These are phyloP conservation scores for Tetragonula clypearis DNA, from an alignment of 1,140 invertebrate genomes.

Conservation along the genomic window DNA sequence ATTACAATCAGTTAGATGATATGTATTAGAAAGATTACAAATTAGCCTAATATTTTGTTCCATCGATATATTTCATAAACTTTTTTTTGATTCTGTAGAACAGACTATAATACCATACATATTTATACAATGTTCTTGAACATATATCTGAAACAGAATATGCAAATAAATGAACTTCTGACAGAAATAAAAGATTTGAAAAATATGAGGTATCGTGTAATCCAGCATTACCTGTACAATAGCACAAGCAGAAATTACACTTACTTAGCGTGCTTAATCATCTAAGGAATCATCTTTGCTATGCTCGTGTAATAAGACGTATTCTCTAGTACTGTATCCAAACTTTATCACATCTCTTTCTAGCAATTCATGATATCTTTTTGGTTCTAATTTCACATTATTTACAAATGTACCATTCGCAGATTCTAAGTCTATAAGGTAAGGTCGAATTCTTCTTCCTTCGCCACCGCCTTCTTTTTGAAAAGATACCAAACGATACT, in stretches of 20 bases:
- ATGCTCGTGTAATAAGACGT: slow-evolving; percentile 97
- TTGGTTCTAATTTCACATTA: slow-evolving; percentile 94
- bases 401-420: slow-evolving; percentile 99
- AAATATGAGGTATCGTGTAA: not conserved
- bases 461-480: slow-evolving; percentile 87
- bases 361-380: slow-evolving; percentile 95
- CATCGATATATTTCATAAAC: slow-evolving; percentile 19
- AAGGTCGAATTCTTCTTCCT: slow-evolving; percentile 91
- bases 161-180: not conserved
- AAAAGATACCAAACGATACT: slow-evolving; percentile 95
- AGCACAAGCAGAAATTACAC: not conserved
- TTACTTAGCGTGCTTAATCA: slow-evolving; percentile 76
- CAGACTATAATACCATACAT: not conserved
- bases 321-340: slow-evolving; percentile 97
- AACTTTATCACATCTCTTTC: slow-evolving; percentile 99
- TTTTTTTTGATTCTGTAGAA: slow-evolving; percentile 3
- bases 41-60: not conserved
- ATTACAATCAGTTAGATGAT: slow-evolving; percentile 27
- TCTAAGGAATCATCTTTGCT: slow-evolving; percentile 92
- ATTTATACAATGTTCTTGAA: too few relatives aligned
- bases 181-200: not conserved
- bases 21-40: not conserved
- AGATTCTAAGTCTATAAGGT: slow-evolving; percentile 99
- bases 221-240: not conserved
- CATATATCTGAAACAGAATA: slow-evolving; percentile 23